A percentile compares a stretch with the other conserved stretches of the same genome.
Conservation (phyloP, 2,113 vertebrate species). For the Bolborhynchus lineola region DNA sequence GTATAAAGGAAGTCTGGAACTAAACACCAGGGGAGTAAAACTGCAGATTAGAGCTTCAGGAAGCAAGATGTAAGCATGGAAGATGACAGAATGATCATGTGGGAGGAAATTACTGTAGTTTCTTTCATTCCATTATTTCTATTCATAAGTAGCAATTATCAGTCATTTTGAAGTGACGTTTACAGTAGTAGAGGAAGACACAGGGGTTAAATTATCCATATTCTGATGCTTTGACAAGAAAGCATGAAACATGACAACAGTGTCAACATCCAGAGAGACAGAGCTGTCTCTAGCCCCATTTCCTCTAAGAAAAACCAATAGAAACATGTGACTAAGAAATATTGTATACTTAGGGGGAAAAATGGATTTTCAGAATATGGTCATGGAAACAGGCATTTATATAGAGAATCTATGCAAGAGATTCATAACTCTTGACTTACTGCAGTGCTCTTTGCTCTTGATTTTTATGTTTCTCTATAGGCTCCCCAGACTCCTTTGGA, state of each 20-base stretch:
- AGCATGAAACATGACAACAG: neutral
- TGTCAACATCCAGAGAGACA: neutral
- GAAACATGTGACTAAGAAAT: neutral
- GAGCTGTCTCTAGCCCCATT: neutral
- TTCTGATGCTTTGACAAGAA: neutral
- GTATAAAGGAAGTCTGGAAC: conserved; percentile 2
- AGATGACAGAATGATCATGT: conserved; percentile 50
- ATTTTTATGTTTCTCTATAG: neutral
- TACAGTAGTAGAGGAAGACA: neutral
- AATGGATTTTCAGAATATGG: neutral
- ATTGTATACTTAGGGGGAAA: neutral
- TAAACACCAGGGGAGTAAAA: conserved; percentile 32
- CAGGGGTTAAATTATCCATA: conserved; percentile 2
- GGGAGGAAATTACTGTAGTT: conserved; percentile 35
- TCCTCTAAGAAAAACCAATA: neutral
- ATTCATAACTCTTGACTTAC: neutral
- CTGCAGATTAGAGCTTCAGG: conserved; percentile 35
- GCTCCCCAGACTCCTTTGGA: neutral
- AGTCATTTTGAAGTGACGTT: conserved; percentile 29
- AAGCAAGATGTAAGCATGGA: conserved; percentile 50
- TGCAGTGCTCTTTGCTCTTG: neutral
- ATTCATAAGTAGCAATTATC: conserved; percentile 24
- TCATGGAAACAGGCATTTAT: neutral
- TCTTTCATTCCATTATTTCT: conserved; percentile 36
- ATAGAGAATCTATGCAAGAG: neutral